A percentile compares a stretch with the other conserved stretches of the same genome.
phyloP scores from a whole-genome alignment of 2,888 invertebrate species.

The Lysandra coridon region DNA sequence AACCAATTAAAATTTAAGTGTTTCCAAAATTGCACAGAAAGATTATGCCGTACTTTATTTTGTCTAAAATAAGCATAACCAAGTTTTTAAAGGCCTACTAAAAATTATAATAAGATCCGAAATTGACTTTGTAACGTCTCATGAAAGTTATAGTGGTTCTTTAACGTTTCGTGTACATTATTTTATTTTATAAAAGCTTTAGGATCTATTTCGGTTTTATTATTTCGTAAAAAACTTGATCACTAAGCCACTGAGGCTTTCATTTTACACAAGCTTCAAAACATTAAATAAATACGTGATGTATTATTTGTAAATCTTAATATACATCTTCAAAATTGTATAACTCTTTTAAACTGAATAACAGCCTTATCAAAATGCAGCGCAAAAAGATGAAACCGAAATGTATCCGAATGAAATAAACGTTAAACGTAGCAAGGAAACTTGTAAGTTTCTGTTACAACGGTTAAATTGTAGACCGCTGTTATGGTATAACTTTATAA shows the following conservation, averaged over 20 bases:
- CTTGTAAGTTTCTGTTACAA: conserved; percentile 17
- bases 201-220: not conserved
- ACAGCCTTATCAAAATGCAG: not conserved
- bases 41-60: conserved; percentile 66
- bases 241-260: not conserved
- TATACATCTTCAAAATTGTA: no score
- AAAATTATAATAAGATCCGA: conserved; percentile 25
- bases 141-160: conserved; percentile 23
- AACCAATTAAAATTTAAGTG: conserved; percentile 77
- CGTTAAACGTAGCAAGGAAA: conserved; percentile 8
- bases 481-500: conserved; percentile 64
- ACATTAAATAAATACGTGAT: not conserved
- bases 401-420: conserved; percentile 2
- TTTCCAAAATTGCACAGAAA: conserved; percentile 69
- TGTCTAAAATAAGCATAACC: conserved; percentile 61
- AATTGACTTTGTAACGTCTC: conserved; percentile 11
- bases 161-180: conserved; percentile 6
- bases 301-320: not conserved
- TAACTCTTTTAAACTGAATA: not conserved
- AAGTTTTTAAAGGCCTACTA: conserved; percentile 28
- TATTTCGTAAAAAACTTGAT: not conserved
- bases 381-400: not conserved
- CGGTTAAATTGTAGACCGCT: conserved; percentile 62
- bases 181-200: not conserved
- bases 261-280: not conserved